phyloP scores from a whole-genome alignment of 2,797 vertebrate genomes.

The Enteromius viviparus region DNA sequence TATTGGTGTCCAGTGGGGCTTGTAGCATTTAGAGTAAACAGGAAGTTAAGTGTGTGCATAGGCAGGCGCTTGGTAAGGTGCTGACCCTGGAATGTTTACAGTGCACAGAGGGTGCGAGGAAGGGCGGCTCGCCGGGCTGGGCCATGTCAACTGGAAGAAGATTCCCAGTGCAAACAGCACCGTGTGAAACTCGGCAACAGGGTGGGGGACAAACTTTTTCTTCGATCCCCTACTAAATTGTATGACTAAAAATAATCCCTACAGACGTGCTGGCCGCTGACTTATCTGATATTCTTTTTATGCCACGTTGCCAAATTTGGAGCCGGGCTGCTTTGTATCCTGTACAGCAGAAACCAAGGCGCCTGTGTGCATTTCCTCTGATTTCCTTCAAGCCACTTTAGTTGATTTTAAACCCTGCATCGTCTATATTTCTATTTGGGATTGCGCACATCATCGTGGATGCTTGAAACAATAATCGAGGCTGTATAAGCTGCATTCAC shows the following conservation, averaged over 20 bases:
- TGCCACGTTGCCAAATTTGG: constrained; percentile 71
- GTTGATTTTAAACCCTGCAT: constrained; percentile 1
- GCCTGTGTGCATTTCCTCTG: constrained; percentile 47
- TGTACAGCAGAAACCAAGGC: constrained; percentile 57
- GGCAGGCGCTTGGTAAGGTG: constrained; percentile 55
- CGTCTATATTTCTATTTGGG: not conserved
- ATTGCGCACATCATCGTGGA: not conserved
- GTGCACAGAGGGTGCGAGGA: constrained; percentile 54
- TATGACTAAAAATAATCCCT: constrained; percentile 70
- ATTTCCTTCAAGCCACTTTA: constrained; percentile 61
- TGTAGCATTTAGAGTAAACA: constrained; percentile 64
- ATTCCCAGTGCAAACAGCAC: constrained; percentile 70
- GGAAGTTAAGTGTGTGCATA: constrained; percentile 54
- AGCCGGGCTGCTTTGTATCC: constrained; percentile 64
- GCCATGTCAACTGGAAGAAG: constrained; percentile 70
- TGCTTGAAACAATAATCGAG: not conserved
- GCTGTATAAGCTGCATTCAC: not conserved
- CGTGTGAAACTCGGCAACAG: constrained; percentile 64
- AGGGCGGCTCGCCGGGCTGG: constrained; percentile 62
- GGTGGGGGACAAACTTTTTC: constrained; percentile 61
- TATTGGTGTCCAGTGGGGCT: constrained; percentile 25
- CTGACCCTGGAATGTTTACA: constrained; percentile 65
- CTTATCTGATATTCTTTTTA: constrained; percentile 72
- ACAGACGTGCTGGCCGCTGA: constrained; percentile 48
- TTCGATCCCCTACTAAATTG: constrained; percentile 52